These are phyloP conservation scores for Steinernema hermaphroditum DNA, from an alignment of 2,888 invertebrate genomes.

Conservation along the genomic window DNA sequence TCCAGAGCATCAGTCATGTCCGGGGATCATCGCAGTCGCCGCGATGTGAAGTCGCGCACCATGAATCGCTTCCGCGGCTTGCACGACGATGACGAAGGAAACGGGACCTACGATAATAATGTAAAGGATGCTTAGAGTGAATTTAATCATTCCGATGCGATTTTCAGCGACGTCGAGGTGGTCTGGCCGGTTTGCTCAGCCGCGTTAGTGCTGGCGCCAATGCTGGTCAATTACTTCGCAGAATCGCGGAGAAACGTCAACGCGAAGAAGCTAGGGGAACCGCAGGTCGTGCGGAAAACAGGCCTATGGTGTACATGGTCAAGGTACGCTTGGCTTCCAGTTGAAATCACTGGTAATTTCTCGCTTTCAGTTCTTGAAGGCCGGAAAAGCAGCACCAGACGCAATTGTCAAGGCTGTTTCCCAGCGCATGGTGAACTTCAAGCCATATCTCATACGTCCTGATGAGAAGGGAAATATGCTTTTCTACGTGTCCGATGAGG, in stretches of 20 bases:
- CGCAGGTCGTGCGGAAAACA: background rate
- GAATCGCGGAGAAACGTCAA: background rate
- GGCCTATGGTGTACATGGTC: conserved; percentile 9
- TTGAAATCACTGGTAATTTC: no score
- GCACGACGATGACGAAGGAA: conserved; percentile 52
- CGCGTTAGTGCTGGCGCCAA: background rate
- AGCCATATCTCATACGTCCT: conserved; percentile 15
- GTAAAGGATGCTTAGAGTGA: conserved; percentile 31
- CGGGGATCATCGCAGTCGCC: conserved; percentile 28
- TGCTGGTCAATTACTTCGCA: background rate
- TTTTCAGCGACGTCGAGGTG: conserved; percentile 22
- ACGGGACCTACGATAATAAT: conserved; percentile 34
- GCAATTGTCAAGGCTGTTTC: conserved; percentile 16
- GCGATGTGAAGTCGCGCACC: conserved; percentile 43
- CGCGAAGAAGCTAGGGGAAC: background rate
- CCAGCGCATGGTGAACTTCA: conserved; percentile 26
- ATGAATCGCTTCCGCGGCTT: conserved; percentile 37
- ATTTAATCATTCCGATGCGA: background rate
- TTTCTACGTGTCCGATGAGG: conserved; percentile 33
- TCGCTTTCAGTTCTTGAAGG: background rate
- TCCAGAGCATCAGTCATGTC: background rate
- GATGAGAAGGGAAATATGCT: conserved; percentile 1
- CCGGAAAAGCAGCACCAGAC: background rate
- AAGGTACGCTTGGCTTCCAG: background rate
- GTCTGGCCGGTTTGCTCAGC: background rate